Base-by-base conservation (phyloP, 1,140 invertebrate species). In the Piezodorus guildinii region DNA sequence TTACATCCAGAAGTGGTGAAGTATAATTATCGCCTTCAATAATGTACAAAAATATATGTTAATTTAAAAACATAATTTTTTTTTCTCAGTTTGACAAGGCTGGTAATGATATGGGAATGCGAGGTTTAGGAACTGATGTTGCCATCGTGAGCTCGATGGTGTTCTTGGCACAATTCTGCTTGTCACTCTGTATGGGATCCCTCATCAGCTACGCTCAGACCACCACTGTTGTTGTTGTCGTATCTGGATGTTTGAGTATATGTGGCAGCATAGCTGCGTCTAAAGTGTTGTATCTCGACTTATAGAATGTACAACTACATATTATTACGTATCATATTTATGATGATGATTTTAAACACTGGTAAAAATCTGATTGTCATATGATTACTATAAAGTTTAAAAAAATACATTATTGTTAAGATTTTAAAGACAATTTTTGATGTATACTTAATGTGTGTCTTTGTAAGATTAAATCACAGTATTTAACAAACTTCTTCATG, bases 91-190 rank as follows among this genome's bases (percentile, higher is more conserved):
- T 88, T 76, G 83, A 84, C 60, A 25, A 51, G 16, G n/a, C 39
- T 27, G 30, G 60, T 3, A 62, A 27, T 49, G 61, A 66, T 17
- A 27, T 30, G 15, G 61, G 43, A 23, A 45, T 87, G 1, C 81
- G 94, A 15, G 94, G 94, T 2, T 77, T 97, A 10, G 94, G 94
- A 2, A 96, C 94, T 0, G 94, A 96, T 72, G 83, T 97, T 0
- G 93, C 92, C 0, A 85, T 96, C 62, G 87, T 97, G 21, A 92
- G 90, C 68, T 91, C 88, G 69, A 96, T 95, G 88, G 93, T 96
- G 2, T 97, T 96, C 75, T 78, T 96, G 46, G 94, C 92, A 0
- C 94, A 97, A 75, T 93, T 96, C 69, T 77, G 91, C 12, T 77
- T 96, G 3, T 94, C 92, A 0, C 78, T 90, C 49, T 85, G 84